Evolutionary conservation across 2,113 vertebrate species (phyloP).

Genomic region (Labeo rohita): DNA sequence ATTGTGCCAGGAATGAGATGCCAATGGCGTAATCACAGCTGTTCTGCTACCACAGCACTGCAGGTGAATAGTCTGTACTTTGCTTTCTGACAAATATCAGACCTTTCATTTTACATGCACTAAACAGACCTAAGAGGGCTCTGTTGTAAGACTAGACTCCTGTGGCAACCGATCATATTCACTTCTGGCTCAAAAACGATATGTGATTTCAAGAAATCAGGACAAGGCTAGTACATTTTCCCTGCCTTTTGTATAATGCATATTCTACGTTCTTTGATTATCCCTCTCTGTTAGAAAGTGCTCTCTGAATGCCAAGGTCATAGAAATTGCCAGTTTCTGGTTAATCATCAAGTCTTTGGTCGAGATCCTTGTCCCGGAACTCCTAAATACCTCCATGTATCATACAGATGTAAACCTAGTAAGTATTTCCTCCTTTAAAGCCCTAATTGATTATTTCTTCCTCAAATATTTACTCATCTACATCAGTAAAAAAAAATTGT

Average conservation of each 20-base stretch:
- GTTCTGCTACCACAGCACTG: constrained; percentile 84
- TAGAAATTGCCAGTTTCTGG: constrained; percentile 89
- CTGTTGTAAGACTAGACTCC: constrained; percentile 20
- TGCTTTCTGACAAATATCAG: neutral
- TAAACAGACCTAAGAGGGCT: neutral
- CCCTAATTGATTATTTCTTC: neutral
- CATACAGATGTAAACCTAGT: constrained; percentile 98
- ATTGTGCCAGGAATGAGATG: constrained; percentile 60
- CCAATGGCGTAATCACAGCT: constrained; percentile 74
- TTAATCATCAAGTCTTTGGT: constrained; percentile 93
- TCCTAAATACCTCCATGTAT: constrained; percentile 92
- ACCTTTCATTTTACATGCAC: neutral
- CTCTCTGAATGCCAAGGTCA: constrained; percentile 94
- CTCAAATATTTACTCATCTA: neutral
- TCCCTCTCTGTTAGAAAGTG: constrained; percentile 83
- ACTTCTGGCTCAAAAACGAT: constrained; percentile 19
- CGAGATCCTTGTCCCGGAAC: constrained; percentile 91
- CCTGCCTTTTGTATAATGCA: neutral
- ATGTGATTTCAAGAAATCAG: constrained; percentile 7
- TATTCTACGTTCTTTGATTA: neutral
- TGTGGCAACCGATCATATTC: neutral
- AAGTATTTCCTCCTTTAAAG: constrained; percentile 70
- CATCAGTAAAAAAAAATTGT: neutral
- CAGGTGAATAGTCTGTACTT: constrained; percentile 79
- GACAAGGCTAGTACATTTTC: constrained; percentile 1